phyloP scores from a whole-genome alignment of 1,140 invertebrate genomes.

The Marisa cornuarietis region DNA sequence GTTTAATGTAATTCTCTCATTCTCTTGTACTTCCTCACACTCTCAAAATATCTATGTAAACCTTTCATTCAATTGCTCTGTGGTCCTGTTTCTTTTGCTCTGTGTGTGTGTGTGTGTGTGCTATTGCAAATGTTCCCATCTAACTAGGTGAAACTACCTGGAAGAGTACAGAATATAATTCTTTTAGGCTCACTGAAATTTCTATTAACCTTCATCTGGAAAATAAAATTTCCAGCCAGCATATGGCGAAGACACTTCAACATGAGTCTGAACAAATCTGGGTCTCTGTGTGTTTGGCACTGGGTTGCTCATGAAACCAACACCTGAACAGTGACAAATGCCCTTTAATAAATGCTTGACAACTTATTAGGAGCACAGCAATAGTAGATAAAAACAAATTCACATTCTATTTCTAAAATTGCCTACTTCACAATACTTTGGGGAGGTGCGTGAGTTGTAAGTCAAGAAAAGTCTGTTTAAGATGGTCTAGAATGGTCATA shows the following conservation, averaged over 20 bases:
- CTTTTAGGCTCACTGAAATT: too few relatives aligned
- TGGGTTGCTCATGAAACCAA: slow-evolving; percentile 43
- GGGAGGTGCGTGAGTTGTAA: neutral
- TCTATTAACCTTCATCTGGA: slow-evolving; percentile 71
- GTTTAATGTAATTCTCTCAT: too few relatives aligned
- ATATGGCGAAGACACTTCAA: slow-evolving; percentile 66
- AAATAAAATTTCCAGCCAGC: slow-evolving; percentile 78
- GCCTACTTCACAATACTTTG: neutral
- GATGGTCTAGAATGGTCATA: neutral
- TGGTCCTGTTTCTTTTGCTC: too few relatives aligned
- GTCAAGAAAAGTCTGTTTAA: neutral
- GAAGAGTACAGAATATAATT: too few relatives aligned
- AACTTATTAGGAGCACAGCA: neutral
- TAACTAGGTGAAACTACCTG: too few relatives aligned
- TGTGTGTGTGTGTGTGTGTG: too few relatives aligned
- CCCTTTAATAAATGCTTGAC: neutral
- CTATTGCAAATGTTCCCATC: too few relatives aligned
- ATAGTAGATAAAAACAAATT: slow-evolving; percentile 2
- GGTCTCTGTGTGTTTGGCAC: slow-evolving; percentile 23
- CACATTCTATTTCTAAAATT: neutral
- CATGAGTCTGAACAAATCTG: slow-evolving; percentile 47
- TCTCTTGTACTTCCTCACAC: too few relatives aligned
- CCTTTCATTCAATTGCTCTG: too few relatives aligned
- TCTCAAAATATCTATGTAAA: too few relatives aligned
- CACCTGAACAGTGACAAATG: slow-evolving; percentile 17